A percentile compares a stretch with the other conserved stretches of the same genome.
phyloP scores from a whole-genome alignment of 2,113 vertebrate genomes.

The Apeltes quadracus region DNA sequence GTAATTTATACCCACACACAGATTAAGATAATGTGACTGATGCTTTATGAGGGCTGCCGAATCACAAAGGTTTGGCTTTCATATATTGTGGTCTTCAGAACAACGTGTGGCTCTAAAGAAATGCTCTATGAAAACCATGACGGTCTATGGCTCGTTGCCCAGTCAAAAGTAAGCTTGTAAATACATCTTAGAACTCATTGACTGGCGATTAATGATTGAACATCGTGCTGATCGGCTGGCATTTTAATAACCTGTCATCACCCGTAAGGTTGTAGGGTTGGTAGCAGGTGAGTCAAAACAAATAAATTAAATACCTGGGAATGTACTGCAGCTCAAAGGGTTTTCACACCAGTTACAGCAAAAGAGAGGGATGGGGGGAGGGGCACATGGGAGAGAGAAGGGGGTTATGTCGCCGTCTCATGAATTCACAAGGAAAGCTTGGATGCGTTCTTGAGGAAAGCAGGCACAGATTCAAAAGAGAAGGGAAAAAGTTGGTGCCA shows the following conservation, averaged over 20 bases:
- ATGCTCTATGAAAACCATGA: neutral
- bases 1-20: constrained; percentile 16
- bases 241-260: constrained; percentile 5
- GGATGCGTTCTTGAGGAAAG: constrained; percentile 23
- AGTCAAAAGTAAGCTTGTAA: constrained; percentile 7
- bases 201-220: neutral
- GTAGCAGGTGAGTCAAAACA: constrained; percentile 8
- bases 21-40: constrained; percentile 37
- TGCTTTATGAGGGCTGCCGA: neutral
- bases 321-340: neutral
- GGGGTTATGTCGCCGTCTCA: no score
- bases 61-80: neutral
- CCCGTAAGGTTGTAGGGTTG: neutral
- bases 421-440: no score
- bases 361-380: no score
- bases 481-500: constrained; percentile 6
- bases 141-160: neutral
- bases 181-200: neutral
- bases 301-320: neutral
- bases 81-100: constrained; percentile 4
- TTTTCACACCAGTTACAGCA: neutral
- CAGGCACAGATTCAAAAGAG: constrained; percentile 6
- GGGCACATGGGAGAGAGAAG: no score
- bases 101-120: neutral
- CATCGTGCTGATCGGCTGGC: neutral